Evolutionary conservation across 2,113 vertebrate species (phyloP).

Genomic region (Ptychochromis oligacanthus): DNA sequence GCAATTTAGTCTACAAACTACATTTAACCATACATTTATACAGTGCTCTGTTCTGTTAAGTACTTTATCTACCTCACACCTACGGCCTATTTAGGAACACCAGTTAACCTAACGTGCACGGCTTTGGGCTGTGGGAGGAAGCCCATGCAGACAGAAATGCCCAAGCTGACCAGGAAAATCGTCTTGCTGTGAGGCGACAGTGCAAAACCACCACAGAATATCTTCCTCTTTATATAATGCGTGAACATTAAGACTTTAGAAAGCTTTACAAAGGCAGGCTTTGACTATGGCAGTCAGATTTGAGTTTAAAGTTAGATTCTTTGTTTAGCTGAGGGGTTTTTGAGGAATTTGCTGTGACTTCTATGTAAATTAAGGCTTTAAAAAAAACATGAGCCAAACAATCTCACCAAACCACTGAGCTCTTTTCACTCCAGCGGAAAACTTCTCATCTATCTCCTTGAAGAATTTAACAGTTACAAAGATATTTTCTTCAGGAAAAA

Average conservation of each 20-base stretch:
- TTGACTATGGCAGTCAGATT: not conserved
- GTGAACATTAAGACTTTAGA: not conserved
- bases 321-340: not conserved
- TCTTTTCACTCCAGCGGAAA: not conserved
- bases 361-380: not conserved
- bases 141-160: not conserved
- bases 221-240: not conserved
- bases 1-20: not conserved
- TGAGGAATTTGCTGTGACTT: not conserved
- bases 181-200: not conserved
- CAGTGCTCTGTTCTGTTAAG: not conserved
- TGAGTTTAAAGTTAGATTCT: not conserved
- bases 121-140: not conserved
- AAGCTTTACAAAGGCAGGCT: not conserved
- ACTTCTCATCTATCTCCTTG: fast-evolving
- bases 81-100: not conserved
- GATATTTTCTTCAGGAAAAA: not conserved
- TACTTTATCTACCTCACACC: not conserved
- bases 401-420: not conserved
- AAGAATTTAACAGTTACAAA: not conserved
- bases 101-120: not conserved
- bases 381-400: not conserved
- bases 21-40: not conserved
- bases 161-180: not conserved
- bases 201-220: not conserved